Evolutionary conservation across 1,140 invertebrate species (phyloP), one percentile per base, ranked within the genome.

Genomic region (Linepithema humile): DNA sequence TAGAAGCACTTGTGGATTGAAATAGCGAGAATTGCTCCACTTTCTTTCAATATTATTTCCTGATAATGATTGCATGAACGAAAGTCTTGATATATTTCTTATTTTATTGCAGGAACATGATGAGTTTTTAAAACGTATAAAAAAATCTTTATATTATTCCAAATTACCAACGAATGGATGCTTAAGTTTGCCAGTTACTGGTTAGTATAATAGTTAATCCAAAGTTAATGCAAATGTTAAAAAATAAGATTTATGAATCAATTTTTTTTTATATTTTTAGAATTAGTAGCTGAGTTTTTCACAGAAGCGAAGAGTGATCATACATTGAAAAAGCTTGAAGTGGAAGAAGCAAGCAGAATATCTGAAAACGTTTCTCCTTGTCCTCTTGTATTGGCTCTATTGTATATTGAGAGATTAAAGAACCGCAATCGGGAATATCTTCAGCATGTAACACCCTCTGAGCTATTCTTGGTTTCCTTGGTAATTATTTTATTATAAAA

Each of bases 401-500:
- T 99, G 1, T 99, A 99, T 92, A 94, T 99, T 62, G 98, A 99
- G 93, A 95, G 98, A 88, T 95, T 98, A 23, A 97, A 97, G 91
- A 95, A 95, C 65, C 96, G 96, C 87, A 98, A 98, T 94, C 96
- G 97, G 0, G 96, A 97, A 77, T 99, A 98, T 94, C 94, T 98
- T 35, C 95, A 96, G 89, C 95, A 95, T 92, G 96, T 98, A 38
- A 96, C 97, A 29, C 98, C 98, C 26, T 97, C 97, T 62, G 97
- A 99, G 92, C 95, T 99, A 15, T 99, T 99, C 93, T 95, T 99
- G 62, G 97, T 99, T 72, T 98, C 98, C 75, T 95, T 99, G 96
- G 98, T 99, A 96, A 95, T 89, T 84, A 89, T 88, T 90, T 88
- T 93, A 95, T 23, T 91, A 10, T n/a, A 10, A 26, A n/a, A 3